Evolutionary conservation across 2,113 vertebrate genomes (phyloP), one percentile per base, ranked within the genome.

Genomic region (Bombycilla garrulus): DNA sequence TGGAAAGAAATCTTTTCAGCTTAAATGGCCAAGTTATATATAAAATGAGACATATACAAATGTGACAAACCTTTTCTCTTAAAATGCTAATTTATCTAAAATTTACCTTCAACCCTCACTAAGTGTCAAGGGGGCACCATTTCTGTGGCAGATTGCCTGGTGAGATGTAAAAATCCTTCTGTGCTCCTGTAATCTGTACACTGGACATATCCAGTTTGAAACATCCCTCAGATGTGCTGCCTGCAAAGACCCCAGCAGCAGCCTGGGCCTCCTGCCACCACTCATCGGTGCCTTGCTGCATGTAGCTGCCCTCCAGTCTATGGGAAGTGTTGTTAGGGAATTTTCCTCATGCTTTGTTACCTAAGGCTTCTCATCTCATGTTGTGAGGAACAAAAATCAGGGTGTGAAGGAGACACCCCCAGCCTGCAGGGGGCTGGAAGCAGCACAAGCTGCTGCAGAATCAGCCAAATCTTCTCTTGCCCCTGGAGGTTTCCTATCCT

Each of bases 111-210:
- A 87, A 90, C 50, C 33, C 25, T 72, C 12, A 12, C 0, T 20
- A 38, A 15, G 26, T 45, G 19, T 48, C 50, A 84, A 47, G 29
- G 36, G 56, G 50, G 25, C 25, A 67, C 42, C 19, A 20, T 26
- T 76, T 64, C 44, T 56, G n/a, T 31, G 36, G 22, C 38, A 58
- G 25, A 5, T 33, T 62, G 17, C 45, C 44, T 58, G 38, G 47
- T 33, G 20, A 83, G 77, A 42, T 36, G 6, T 50, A 62, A 42
- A 72, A 72, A 36, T 56, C n/a, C 53, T 54, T 38, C 35, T 1
- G 0, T 20, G 29, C 47, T 14, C 47, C 16, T 20, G 0, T 2
- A 35, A 36, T 67, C n/a, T 23, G 7, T 35, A 16, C 9, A 5
- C 2, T 16, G 25, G 47, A 67, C 24, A 10, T 33, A 22, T 0